Conservation (phyloP, 2,797 vertebrate species). For the Tamandua tetradactyla region DNA sequence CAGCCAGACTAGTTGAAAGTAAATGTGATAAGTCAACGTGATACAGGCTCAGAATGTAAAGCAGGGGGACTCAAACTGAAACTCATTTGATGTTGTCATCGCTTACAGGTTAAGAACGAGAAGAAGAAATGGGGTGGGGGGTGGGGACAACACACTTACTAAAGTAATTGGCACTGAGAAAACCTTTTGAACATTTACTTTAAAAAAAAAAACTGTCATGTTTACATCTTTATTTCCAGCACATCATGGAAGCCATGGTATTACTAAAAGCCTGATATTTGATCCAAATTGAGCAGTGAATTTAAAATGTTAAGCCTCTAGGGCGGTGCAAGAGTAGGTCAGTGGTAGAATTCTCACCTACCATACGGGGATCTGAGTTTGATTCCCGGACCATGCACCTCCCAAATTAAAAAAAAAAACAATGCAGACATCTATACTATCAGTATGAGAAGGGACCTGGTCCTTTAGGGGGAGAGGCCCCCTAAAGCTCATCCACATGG, state of each 20-base stretch:
- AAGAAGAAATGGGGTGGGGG: slow-evolving; percentile 13
- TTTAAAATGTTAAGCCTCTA: no score
- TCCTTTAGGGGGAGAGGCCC: background rate
- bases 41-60: slow-evolving; percentile 27
- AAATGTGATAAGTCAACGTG: background rate
- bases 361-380: no score
- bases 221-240: slow-evolving; percentile 59
- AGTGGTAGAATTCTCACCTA: no score
- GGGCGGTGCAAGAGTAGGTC: no score
- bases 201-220: slow-evolving; percentile 34
- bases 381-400: no score
- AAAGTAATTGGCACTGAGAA: slow-evolving; percentile 42
- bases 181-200: slow-evolving; percentile 24
- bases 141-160: no score
- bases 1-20: slow-evolving; percentile 51
- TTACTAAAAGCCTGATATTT: background rate
- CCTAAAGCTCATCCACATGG: background rate
- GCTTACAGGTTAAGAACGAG: slow-evolving; percentile 62
- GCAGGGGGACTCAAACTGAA: slow-evolving; percentile 70
- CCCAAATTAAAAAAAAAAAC: no score
- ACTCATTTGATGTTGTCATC: slow-evolving; percentile 72
- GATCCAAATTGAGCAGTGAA: background rate
- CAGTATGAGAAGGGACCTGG: background rate
- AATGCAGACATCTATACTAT: background rate
- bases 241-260: slow-evolving; percentile 17